Conservation (phyloP, 1,140 invertebrate species). For the Sycobia sp. region DNA sequence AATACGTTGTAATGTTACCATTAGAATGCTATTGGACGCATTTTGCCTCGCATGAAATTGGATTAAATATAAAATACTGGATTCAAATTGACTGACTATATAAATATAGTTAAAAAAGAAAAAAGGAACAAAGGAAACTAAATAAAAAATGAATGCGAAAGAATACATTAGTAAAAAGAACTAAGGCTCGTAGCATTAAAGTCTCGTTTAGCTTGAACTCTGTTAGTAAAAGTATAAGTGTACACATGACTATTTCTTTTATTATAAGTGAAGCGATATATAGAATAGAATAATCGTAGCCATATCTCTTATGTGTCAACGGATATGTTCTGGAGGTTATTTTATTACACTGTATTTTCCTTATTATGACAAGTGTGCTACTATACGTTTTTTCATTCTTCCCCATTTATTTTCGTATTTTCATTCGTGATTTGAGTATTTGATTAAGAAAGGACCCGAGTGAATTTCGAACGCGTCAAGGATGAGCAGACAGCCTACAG, state of each 20-base stretch:
- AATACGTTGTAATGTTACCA: too few relatives aligned
- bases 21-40: too few relatives aligned
- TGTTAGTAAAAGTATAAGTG: constrained; percentile 1
- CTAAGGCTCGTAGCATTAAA: too few relatives aligned
- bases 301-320: constrained; percentile 51
- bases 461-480: constrained; percentile 14
- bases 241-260: constrained; percentile 13
- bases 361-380: constrained; percentile 28
- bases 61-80: too few relatives aligned
- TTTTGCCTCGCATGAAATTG: too few relatives aligned
- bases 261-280: constrained; percentile 14
- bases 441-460: constrained; percentile 30
- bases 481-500: not conserved
- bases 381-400: not conserved
- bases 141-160: too few relatives aligned
- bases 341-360: constrained; percentile 13
- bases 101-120: too few relatives aligned
- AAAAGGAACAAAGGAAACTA: too few relatives aligned
- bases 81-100: too few relatives aligned
- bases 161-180: too few relatives aligned
- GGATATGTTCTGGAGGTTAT: constrained; percentile 50
- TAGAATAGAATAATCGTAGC: constrained; percentile 40
- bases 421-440: constrained; percentile 5
- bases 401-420: not conserved
- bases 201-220: too few relatives aligned